Conservation (phyloP, 2,113 vertebrate species). For the Lamprologus ornatipinnis region DNA sequence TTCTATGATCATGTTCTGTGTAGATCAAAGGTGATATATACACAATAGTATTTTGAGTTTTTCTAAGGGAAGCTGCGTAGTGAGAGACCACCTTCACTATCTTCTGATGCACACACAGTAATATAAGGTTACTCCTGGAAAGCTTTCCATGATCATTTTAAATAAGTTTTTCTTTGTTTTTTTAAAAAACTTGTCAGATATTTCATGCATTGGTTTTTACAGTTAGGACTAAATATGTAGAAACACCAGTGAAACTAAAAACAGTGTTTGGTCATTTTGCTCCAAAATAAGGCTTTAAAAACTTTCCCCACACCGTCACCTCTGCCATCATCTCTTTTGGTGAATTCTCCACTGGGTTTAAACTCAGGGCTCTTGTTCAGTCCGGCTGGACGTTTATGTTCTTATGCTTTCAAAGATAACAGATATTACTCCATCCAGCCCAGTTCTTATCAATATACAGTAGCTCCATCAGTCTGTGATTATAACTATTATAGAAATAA, state of each 20-base stretch:
- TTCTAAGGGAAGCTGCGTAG: rapidly evolving
- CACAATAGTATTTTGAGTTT: neutral
- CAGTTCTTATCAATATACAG: neutral
- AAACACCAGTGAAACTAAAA: neutral
- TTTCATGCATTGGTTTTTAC: neutral
- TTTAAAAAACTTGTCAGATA: neutral
- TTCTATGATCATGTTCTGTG: neutral
- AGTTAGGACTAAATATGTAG: neutral
- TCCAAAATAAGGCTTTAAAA: neutral
- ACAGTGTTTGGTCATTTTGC: neutral
- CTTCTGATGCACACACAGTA: neutral
- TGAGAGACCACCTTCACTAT: rapidly evolving
- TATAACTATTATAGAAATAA: neutral
- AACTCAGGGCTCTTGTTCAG: neutral
- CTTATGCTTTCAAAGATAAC: neutral
- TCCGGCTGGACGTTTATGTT: rapidly evolving
- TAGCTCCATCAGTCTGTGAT: neutral
- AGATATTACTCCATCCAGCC: neutral
- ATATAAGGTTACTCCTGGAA: neutral
- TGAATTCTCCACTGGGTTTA: neutral
- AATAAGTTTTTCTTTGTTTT: rapidly evolving
- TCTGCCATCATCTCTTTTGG: neutral
- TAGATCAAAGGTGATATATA: too few species aligned
- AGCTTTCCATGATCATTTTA: rapidly evolving
- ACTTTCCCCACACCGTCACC: neutral